Evolutionary conservation across 2,888 invertebrate species (phyloP).

Genomic region (Diabrotica balteata): DNA sequence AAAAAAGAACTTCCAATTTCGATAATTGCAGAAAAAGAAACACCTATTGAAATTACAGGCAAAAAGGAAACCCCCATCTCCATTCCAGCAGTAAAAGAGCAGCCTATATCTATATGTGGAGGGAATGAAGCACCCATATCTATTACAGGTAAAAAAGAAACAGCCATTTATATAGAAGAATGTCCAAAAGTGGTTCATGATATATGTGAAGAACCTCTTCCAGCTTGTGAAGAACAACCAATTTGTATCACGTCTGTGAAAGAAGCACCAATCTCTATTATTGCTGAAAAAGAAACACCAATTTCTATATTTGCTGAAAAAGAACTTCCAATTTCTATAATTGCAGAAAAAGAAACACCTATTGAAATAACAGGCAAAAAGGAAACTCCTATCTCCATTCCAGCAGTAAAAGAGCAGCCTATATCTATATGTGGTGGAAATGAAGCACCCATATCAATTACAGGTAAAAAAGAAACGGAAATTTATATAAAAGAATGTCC

Average conservation of each 20-base stretch:
- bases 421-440: not conserved
- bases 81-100: not conserved
- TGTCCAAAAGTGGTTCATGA: not conserved
- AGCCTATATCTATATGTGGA: not conserved
- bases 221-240: no score
- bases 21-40: conserved; percentile 1
- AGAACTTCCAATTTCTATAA: conserved; percentile 1
- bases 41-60: not conserved
- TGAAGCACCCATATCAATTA: not conserved
- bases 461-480: not conserved
- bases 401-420: not conserved
- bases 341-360: conserved; percentile 2
- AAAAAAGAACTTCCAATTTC: conserved; percentile 6
- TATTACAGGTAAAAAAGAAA: not conserved
- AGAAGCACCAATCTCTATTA: not conserved
- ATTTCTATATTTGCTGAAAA: not conserved
- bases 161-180: not conserved
- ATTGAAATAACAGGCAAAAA: not conserved
- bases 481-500: not conserved
- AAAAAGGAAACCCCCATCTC: not conserved
- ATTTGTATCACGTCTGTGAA: not conserved
- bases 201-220: no score
- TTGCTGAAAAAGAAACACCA: not conserved
- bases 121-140: not conserved
- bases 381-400: not conserved